Evolutionary conservation across 2,797 vertebrate species (phyloP), one percentile per base, ranked within the genome.

Genomic region (Hoplostethus mediterraneus): DNA sequence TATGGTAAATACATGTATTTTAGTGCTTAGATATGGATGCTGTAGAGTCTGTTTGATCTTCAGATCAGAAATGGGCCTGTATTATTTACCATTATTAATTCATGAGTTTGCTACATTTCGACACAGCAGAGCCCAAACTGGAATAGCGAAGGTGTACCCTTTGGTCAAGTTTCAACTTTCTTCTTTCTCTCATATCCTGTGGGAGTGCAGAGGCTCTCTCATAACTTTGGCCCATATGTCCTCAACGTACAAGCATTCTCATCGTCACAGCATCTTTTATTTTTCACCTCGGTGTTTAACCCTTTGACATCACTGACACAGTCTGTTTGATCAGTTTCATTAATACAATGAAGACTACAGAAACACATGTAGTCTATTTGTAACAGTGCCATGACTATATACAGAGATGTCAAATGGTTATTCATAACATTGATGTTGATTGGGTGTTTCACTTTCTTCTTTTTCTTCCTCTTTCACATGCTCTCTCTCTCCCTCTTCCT

Each of bases 351-450:
- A 28, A 77, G 36, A 38, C 53, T 57, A 52, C 49, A n/a, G 21
- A 59, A 59, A 17, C 7, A 30, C 5, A 79, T 75, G 10, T 73
- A 9, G 45, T 47, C 21, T n/a, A 1, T 51, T 54, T 77, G 55
- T 63, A 0, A 48, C 31, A 28, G 25, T 0, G 47, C 10, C 8
- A 11, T 9, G 31, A 71, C 11, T 45, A 44, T 30, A 40, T 21
- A 12, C 63, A 81, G 89, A 73, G 90, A 90, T 87, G 88, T 88
- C 90, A 93, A 94, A 92, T 71, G 85, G 90, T 90, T 82, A 73
- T 58, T 78, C 86, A 87, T 84, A 60, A 81, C 84, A 84, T 91
- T 77, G 69, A 78, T 93, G 84, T 92, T 87, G 79, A 87, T 88
- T 82, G 71, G 70, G 56, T 73, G 72, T 88, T 84, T 90, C 89